These are phyloP conservation scores for Esox masquinongy DNA, from an alignment of 2,797 vertebrate genomes.

Conservation along the genomic window DNA sequence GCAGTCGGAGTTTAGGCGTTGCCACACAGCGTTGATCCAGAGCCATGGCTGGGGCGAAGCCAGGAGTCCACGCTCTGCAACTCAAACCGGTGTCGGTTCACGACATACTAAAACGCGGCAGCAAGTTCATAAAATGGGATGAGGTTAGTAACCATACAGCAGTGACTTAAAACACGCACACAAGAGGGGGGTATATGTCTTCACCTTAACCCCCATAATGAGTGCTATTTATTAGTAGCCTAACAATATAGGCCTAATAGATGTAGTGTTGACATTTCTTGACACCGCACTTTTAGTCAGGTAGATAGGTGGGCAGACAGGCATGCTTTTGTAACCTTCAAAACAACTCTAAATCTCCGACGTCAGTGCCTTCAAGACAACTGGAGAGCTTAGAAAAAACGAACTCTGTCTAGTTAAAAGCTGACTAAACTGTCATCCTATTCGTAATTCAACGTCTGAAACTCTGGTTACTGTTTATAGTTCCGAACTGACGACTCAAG, in stretches of 20 bases:
- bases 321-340: too few relatives aligned
- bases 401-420: too few relatives aligned
- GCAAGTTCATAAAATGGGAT: conserved; percentile 95
- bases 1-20: conserved; percentile 70
- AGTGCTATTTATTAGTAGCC: too few relatives aligned
- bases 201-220: neutral
- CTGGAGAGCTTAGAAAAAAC: too few relatives aligned
- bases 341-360: too few relatives aligned
- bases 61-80: conserved; percentile 89
- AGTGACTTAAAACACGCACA: neutral
- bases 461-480: too few relatives aligned
- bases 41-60: conserved; percentile 90
- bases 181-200: conserved; percentile 17
- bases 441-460: too few relatives aligned
- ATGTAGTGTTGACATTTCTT: neutral
- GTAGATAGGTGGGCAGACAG: neutral
- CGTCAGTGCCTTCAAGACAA: too few relatives aligned
- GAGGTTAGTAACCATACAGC: conserved; percentile 80
- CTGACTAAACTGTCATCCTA: too few relatives aligned
- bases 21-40: conserved; percentile 54
- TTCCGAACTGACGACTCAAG: too few relatives aligned
- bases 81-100: conserved; percentile 87
- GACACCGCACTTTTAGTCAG: neutral
- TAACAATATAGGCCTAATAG: too few relatives aligned
- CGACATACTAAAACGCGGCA: conserved; percentile 81